phyloP scores from a whole-genome alignment of 1,140 invertebrate species.

The Orius laevigatus region DNA sequence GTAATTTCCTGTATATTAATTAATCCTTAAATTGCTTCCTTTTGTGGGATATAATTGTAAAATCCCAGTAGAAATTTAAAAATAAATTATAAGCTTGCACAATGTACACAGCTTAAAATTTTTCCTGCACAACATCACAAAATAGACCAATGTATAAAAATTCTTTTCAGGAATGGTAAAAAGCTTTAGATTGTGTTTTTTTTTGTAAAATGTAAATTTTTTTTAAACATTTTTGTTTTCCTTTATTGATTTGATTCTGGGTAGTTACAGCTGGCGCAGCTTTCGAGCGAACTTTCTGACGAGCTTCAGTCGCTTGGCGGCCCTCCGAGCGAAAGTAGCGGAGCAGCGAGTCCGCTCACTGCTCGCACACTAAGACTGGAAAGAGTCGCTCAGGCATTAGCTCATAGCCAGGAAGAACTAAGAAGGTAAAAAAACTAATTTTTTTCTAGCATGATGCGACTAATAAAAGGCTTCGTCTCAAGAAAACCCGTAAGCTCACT shows the following conservation, averaged over 20 bases:
- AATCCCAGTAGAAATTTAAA: no score
- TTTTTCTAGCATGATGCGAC: no score
- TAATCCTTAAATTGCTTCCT: no score
- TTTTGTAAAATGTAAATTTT: not conserved
- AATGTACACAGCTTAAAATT: not conserved
- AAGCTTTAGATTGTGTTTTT: slow-evolving; percentile 1
- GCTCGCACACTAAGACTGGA: slow-evolving; percentile 71
- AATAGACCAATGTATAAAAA: slow-evolving; percentile 14
- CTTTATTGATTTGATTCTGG: not conserved
- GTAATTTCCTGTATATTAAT: no score
- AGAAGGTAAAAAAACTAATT: slow-evolving; percentile 34
- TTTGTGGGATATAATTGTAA: no score
- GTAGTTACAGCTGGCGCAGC: slow-evolving; percentile 48
- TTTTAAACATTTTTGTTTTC: not conserved
- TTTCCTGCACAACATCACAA: not conserved
- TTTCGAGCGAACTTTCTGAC: slow-evolving; percentile 42
- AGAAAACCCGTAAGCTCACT: no score
- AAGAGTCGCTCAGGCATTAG: slow-evolving; percentile 65
- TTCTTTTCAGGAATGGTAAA: slow-evolving; percentile 5
- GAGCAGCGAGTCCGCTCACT: slow-evolving; percentile 65
- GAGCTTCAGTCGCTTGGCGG: slow-evolving; percentile 44
- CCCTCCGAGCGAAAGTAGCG: slow-evolving; percentile 42
- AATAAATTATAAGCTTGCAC: no score
- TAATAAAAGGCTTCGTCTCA: no score
- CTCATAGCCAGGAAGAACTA: slow-evolving; percentile 75